These are phyloP conservation scores for Cataglyphis hispanica DNA, from an alignment of 1,140 invertebrate genomes.

Conservation along the genomic window DNA sequence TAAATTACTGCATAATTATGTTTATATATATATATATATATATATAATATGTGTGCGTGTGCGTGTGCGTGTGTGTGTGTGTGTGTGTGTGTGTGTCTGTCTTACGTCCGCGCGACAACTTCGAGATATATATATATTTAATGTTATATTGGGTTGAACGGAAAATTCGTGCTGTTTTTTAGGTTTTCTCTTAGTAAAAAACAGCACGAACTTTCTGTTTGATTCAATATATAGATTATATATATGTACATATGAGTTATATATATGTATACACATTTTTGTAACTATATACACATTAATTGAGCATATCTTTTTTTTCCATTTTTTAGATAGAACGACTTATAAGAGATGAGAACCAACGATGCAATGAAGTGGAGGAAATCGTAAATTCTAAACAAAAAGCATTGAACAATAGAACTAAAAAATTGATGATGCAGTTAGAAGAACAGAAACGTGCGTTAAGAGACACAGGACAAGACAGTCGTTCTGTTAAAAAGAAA, in stretches of 20 bases:
- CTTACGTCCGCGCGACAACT: too few species aligned
- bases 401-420: conserved; percentile 88
- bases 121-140: neutral
- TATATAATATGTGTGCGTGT: too few species aligned
- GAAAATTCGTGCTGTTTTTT: too few species aligned
- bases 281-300: conserved; percentile 9
- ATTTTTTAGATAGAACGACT: conserved; percentile 83
- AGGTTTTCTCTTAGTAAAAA: too few species aligned
- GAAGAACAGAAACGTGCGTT: conserved; percentile 87
- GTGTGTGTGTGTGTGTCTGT: too few species aligned
- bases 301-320: conserved; percentile 13
- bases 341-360: conserved; percentile 84
- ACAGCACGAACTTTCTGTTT: too few species aligned
- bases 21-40: neutral
- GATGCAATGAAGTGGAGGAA: conserved; percentile 86
- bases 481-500: conserved; percentile 87
- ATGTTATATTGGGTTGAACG: too few species aligned
- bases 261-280: neutral
- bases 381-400: conserved; percentile 87
- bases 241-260: too few species aligned
- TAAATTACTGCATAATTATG: too few species aligned
- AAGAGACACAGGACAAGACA: conserved; percentile 86
- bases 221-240: too few species aligned
- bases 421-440: conserved; percentile 87
- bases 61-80: too few species aligned